Conservation (phyloP, 92 coral and sea anemone species). For the Porites divaricata region DNA sequence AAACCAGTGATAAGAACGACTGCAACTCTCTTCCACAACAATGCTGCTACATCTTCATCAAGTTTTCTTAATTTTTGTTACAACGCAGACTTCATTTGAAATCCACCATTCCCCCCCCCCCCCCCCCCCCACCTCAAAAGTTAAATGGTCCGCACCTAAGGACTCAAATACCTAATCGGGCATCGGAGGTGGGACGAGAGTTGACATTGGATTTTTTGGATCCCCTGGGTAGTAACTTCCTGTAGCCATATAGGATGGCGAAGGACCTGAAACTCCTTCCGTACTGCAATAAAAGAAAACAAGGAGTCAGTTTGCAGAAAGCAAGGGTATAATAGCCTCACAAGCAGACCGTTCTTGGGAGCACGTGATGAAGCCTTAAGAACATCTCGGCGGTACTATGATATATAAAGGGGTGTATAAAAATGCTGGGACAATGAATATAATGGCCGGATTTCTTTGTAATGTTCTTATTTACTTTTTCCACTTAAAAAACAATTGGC, state of each 20-base stretch:
- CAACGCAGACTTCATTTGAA: no score
- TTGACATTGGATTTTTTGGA: neutral
- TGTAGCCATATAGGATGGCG: neutral
- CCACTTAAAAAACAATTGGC: no score
- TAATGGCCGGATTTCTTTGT: no score
- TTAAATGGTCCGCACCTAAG: neutral
- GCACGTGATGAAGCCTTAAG: neutral
- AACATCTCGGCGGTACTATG: no score
- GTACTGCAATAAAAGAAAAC: neutral
- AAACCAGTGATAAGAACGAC: no score
- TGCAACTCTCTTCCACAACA: no score
- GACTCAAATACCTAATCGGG: neutral
- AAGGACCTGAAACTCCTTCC: neutral
- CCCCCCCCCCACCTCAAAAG: no score
- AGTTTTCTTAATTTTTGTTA: no score
- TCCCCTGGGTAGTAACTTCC: neutral
- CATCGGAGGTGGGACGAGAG: neutral
- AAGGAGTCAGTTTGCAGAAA: neutral
- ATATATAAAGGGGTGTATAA: neutral
- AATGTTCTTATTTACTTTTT: no score
- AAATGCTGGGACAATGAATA: neutral
- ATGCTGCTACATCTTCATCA: no score
- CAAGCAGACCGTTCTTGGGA: neutral
- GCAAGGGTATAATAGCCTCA: no score
- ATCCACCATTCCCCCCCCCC: no score